Conservation (phyloP, 2,888 invertebrate species). For the Patella pellucida region DNA sequence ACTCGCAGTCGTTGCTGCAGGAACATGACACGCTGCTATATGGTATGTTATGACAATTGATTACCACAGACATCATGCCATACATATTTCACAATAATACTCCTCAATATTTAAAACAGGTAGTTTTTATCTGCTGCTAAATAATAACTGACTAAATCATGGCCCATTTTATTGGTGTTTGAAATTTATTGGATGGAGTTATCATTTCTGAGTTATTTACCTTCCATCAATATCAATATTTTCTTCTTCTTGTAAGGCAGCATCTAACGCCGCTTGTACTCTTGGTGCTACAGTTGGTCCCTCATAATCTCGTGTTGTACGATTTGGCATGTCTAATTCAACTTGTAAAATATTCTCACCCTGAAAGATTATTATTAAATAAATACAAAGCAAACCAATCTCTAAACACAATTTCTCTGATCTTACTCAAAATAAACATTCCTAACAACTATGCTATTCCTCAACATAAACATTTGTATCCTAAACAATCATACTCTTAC, state of each 20-base stretch:
- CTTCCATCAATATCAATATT: constrained; percentile 71
- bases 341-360: constrained; percentile 83
- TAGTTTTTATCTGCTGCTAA: not conserved
- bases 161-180: not conserved
- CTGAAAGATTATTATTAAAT: constrained; percentile 47
- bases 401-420: too few relatives aligned
- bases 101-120: not conserved
- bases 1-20: too few relatives aligned
- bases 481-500: too few relatives aligned
- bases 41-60: too few relatives aligned
- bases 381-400: too few relatives aligned
- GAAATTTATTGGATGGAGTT: not conserved
- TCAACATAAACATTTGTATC: too few relatives aligned
- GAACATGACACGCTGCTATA: too few relatives aligned
- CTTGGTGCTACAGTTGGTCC: constrained; percentile 81
- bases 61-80: too few relatives aligned
- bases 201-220: constrained; percentile 38
- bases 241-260: constrained; percentile 76
- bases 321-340: constrained; percentile 81
- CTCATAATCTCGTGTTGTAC: constrained; percentile 83
- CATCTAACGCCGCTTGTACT: constrained; percentile 79
- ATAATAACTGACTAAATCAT: not conserved
- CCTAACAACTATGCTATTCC: too few relatives aligned
- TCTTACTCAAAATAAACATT: too few relatives aligned
- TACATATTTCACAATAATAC: too few relatives aligned